Evolutionary conservation across 2,113 vertebrate genomes (phyloP).

Genomic region (Lipotes vexillifer): DNA sequence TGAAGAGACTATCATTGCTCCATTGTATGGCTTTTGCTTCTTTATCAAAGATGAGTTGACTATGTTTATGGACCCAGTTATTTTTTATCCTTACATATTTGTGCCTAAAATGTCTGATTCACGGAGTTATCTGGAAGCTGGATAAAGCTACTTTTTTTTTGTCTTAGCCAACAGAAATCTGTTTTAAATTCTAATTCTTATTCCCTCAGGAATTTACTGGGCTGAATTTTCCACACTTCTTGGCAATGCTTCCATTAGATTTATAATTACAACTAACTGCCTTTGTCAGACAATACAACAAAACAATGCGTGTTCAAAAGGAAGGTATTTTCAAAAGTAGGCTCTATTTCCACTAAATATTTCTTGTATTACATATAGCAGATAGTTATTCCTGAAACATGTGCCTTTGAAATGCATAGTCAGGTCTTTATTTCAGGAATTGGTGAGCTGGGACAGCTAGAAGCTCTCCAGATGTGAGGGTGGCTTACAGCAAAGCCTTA

Average conservation of each 20-base stretch:
- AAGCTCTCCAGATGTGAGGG: neutral
- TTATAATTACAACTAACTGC: conserved; percentile 1
- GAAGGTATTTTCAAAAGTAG: neutral
- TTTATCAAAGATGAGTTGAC: neutral
- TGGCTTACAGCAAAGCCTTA: neutral
- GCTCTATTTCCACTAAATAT: neutral
- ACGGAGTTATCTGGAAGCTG: neutral
- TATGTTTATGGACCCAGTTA: neutral
- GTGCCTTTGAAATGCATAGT: neutral
- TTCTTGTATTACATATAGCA: neutral
- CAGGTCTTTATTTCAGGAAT: neutral
- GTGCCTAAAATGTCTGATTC: neutral
- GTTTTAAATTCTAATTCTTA: neutral
- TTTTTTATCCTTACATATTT: neutral
- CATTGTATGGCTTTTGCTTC: neutral
- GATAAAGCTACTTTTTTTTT: neutral
- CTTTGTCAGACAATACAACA: neutral
- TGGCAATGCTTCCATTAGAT: neutral
- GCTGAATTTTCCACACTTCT: neutral
- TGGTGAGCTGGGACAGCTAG: neutral
- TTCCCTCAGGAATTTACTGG: neutral
- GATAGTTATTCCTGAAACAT: neutral
- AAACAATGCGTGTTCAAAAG: neutral
- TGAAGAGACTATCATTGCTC: neutral
- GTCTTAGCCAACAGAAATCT: neutral